Base-by-base conservation (phyloP, 2,113 vertebrate genomes). In the Bungarus multicinctus region DNA sequence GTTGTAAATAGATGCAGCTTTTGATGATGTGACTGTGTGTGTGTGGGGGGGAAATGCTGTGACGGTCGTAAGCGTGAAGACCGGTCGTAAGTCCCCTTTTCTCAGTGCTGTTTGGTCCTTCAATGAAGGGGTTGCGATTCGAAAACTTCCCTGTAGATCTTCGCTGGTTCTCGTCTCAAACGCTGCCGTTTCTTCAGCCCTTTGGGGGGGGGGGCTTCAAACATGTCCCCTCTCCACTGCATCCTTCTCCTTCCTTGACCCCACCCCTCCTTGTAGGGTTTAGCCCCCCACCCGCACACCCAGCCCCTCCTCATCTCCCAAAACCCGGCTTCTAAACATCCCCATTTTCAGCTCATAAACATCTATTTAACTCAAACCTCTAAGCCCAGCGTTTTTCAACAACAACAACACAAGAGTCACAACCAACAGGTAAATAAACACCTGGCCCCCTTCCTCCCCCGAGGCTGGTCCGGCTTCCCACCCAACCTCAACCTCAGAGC, bases 391-490 rank as follows among this genome's bases (percentile, higher is more conserved):
- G 1, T 45, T 81, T 34, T 39, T 34, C 60, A 14, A 16, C 64
- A 81, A 85, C 43, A 91, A 89, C 88, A 89, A 89, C 22, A 89
- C 69, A 25, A 57, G 6, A 8, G n/a, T 45, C 16, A 22, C 39
- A 57, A 91, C 50, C 50, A 88, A 90, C 34, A 47, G 27, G 50
- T 87, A 88, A 90, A 87, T 85, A 93, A 90, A 91, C 60, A 39
- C 39, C 57, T 27, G 55, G 0, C 27, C 60, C 34, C 27, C 25
- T 4, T 20, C 1, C 27, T 9, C 58, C 27, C 60, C 5, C 25
- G n/a, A 20, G 14, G 8, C 43, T 23, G 54, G 27, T 25, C 54
- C 74, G 47, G 39, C 85, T 16, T 3, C 16, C n/a, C 12, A 14
- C n/a, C 23, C 1, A 50, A 7, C 25, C 22, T 4, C 45, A 53